A percentile compares a stretch with the other conserved stretches of the same genome.
These are phyloP conservation scores for Nymphalis io DNA, from an alignment of 1,140 invertebrate genomes.

Conservation along the genomic window DNA sequence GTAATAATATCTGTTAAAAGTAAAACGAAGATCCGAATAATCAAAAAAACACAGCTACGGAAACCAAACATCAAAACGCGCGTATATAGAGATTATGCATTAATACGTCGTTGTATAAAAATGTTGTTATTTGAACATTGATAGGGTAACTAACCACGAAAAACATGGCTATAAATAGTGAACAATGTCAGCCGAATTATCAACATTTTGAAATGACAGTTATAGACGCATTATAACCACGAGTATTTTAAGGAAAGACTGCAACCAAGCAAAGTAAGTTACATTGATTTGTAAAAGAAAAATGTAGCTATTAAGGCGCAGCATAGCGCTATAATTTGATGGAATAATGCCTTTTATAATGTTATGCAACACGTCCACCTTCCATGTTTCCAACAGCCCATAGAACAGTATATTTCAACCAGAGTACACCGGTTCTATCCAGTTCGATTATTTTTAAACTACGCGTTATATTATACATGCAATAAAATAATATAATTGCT, in stretches of 20 bases:
- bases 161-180: neutral
- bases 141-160: neutral
- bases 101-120: conserved; percentile 8
- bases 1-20: neutral
- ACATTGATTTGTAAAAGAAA: neutral
- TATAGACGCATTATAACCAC: neutral
- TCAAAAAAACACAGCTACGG: neutral
- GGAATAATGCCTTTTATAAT: conserved; percentile 3
- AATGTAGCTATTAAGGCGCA: neutral
- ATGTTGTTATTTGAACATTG: conserved; percentile 7
- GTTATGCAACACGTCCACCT: conserved; percentile 45
- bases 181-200: neutral
- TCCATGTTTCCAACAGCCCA: conserved; percentile 50
- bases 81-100: conserved; percentile 10
- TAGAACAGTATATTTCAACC: conserved; percentile 38
- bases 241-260: neutral
- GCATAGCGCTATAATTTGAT: neutral
- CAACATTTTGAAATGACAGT: neutral
- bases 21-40: neutral
- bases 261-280: too few relatives aligned
- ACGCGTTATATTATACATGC: conserved; percentile 41
- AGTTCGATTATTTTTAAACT: conserved; percentile 50
- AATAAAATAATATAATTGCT: conserved; percentile 20
- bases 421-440: conserved; percentile 52
- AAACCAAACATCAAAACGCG: neutral